Conservation (phyloP, 2,113 vertebrate genomes). For the Rhagologus leucostigma region DNA sequence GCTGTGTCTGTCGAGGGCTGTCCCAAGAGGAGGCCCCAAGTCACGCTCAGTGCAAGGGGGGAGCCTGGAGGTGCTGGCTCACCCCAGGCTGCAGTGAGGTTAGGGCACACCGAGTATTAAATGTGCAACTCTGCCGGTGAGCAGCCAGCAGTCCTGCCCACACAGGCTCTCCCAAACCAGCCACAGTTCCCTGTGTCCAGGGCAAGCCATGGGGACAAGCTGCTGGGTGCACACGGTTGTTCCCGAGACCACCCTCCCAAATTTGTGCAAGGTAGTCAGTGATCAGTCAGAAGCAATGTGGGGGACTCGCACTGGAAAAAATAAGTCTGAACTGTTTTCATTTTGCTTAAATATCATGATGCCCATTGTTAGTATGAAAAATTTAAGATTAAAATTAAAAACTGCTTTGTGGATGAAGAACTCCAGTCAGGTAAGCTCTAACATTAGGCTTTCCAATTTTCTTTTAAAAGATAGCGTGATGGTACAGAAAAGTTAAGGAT, state of each 20-base stretch:
- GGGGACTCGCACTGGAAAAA: not conserved
- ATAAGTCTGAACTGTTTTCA: not conserved
- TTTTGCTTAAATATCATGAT: not conserved
- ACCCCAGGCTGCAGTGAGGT: rapidly evolving
- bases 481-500: not conserved
- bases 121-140: rapidly evolving
- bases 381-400: not conserved
- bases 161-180: not conserved
- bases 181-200: rapidly evolving
- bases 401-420: not conserved
- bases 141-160: not conserved
- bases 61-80: not conserved
- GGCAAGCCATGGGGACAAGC: not conserved
- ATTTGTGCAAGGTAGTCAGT: not conserved
- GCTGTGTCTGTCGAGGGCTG: not conserved
- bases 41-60: not conserved
- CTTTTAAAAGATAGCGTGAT: not conserved
- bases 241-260: not conserved
- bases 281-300: not conserved
- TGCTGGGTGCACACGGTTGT: rapidly evolving
- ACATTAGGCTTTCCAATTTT: not conserved
- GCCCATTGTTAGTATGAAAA: not conserved
- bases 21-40: not conserved
- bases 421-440: not conserved
- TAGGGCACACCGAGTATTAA: not conserved